A percentile compares a stretch with the other conserved stretches of the same genome.
phyloP scores from a whole-genome alignment of 1,140 invertebrate genomes.

The Drosophila tropicalis region DNA sequence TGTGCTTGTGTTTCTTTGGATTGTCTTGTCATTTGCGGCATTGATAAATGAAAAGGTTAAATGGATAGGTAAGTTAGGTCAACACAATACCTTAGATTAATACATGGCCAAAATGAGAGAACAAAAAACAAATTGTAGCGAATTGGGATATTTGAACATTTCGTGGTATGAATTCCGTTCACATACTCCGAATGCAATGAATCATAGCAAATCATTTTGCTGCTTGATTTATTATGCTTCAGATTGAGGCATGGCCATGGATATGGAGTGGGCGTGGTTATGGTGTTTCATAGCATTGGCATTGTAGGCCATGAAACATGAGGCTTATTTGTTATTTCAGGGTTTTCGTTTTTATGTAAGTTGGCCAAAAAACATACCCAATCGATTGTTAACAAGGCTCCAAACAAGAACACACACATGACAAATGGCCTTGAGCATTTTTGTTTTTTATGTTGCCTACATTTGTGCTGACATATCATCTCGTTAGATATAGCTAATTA shows the following conservation, averaged over 20 bases:
- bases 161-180: slow-evolving; percentile 23
- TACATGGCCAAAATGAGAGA: slow-evolving; percentile 35
- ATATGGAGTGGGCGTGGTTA: slow-evolving; percentile 1
- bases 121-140: background rate
- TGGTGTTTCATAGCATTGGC: background rate
- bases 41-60: slow-evolving; percentile 73
- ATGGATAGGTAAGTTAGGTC: slow-evolving; percentile 24
- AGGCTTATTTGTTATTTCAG: slow-evolving; percentile 49
- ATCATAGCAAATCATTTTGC: slow-evolving; percentile 64
- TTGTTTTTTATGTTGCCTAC: slow-evolving; percentile 17
- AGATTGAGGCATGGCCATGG: too few species aligned
- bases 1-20: slow-evolving; percentile 11
- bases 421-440: slow-evolving; percentile 25
- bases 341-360: slow-evolving; percentile 17
- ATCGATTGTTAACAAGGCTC: slow-evolving; percentile 72
- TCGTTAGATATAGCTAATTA: slow-evolving; percentile 4
- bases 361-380: slow-evolving; percentile 49
- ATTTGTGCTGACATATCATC: slow-evolving; percentile 1
- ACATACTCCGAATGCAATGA: slow-evolving; percentile 65
- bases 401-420: slow-evolving; percentile 65
- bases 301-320: slow-evolving; percentile 49
- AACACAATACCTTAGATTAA: slow-evolving; percentile 26
- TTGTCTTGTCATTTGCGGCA: slow-evolving; percentile 36
- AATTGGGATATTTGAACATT: slow-evolving; percentile 26
- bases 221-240: slow-evolving; percentile 63